Evolutionary conservation across 2,113 vertebrate species (phyloP).

Genomic region (Danionella cerebrum): DNA sequence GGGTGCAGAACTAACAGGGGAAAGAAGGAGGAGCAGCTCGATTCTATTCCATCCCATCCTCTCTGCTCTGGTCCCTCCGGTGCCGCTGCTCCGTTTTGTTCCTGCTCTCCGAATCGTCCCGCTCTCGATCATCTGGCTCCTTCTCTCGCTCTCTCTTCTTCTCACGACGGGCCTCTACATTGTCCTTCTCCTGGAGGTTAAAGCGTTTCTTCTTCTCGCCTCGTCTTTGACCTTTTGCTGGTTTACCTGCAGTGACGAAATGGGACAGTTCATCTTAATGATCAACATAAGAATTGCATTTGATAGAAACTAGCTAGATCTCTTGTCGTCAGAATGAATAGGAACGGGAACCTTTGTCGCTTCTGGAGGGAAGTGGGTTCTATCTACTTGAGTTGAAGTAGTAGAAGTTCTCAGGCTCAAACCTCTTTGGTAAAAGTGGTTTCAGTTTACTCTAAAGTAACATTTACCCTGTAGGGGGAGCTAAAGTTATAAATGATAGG

Average conservation of each 20-base stretch:
- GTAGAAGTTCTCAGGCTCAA: too few species aligned
- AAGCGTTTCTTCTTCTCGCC: slow-evolving; percentile 77
- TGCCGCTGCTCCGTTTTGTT: slow-evolving; percentile 84
- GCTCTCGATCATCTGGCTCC: slow-evolving; percentile 70
- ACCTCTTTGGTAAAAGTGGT: too few species aligned
- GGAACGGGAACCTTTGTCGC: too few species aligned
- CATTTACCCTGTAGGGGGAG: too few species aligned
- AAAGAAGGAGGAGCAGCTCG: slow-evolving; percentile 62
- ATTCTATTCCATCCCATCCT: slow-evolving; percentile 60
- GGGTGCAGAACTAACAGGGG: slow-evolving; percentile 36
- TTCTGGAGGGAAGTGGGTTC: too few species aligned
- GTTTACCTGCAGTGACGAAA: slow-evolving; percentile 20
- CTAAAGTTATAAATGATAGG: too few species aligned
- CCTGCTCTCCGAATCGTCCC: slow-evolving; percentile 78
- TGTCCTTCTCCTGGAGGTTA: slow-evolving; percentile 81
- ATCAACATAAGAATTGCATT: too few species aligned
- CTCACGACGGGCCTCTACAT: slow-evolving; percentile 71
- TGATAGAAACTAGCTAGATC: too few species aligned
- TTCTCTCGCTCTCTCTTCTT: slow-evolving; percentile 56
- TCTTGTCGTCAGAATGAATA: too few species aligned
- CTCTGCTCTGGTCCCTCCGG: slow-evolving; percentile 73
- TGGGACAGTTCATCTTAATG: too few species aligned
- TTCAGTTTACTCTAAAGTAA: too few species aligned
- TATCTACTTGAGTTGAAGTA: too few species aligned
- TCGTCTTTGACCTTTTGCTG: slow-evolving; percentile 46